Conservation (phyloP, 2,113 vertebrate species). For the Phalacrocorax aristotelis region DNA sequence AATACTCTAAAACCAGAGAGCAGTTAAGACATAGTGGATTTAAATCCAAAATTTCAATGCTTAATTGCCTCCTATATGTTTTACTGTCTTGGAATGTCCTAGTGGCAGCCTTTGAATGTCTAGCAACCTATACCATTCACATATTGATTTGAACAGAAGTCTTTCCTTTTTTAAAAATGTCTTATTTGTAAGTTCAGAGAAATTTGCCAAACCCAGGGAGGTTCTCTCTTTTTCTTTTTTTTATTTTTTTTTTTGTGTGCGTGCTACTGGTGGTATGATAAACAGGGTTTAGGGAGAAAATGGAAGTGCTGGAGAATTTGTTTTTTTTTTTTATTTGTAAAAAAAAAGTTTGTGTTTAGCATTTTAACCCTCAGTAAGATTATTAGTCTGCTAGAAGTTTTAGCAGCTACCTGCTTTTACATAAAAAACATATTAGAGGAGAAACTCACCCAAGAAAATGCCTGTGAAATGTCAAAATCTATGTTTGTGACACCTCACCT, state of each 20-base stretch:
- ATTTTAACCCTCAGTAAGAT: background rate
- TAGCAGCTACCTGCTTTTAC: background rate
- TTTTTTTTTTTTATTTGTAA: background rate
- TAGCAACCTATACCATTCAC: background rate
- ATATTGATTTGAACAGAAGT: background rate
- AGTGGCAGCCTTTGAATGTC: background rate
- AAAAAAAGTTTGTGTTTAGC: background rate
- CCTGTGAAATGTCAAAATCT: background rate
- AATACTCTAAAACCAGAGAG: background rate
- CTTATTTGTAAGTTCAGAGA: background rate
- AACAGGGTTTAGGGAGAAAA: background rate
- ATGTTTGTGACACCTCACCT: accelerated
- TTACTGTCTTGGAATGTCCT: background rate
- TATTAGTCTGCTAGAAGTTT: background rate
- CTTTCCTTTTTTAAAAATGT: background rate
- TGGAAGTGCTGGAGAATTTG: background rate
- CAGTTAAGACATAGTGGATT: background rate
- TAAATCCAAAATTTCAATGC: background rate
- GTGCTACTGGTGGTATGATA: background rate
- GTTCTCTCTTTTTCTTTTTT: accelerated
- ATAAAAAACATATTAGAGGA: background rate
- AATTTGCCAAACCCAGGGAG: background rate
- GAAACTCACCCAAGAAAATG: background rate
- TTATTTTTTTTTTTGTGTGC: accelerated
- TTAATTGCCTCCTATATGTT: background rate